These are phyloP conservation scores for Zosterops lateralis DNA, from an alignment of 2,113 vertebrate species.

Conservation along the genomic window DNA sequence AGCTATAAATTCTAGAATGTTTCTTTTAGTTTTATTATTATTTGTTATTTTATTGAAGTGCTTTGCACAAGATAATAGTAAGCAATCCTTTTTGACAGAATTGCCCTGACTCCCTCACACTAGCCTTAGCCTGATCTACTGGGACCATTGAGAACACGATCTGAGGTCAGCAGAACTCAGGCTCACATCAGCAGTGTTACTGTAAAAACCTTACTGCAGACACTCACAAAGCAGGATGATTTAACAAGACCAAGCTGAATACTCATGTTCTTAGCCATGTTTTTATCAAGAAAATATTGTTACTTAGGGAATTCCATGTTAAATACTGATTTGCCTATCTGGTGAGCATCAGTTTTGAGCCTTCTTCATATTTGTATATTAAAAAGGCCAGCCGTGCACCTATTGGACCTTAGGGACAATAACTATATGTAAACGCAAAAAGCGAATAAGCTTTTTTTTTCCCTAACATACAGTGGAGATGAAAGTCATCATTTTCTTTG, in stretches of 20 bases:
- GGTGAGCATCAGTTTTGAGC: background rate
- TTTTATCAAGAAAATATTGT: background rate
- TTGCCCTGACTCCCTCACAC: background rate
- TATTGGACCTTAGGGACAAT: background rate
- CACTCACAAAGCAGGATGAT: background rate
- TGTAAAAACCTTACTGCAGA: background rate
- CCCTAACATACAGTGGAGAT: background rate
- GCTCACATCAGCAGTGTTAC: background rate
- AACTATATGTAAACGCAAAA: background rate
- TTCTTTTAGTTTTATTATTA: background rate
- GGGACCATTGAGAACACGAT: background rate
- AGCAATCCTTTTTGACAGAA: background rate
- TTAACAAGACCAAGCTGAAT: background rate
- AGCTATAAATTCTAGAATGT: background rate
- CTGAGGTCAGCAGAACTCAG: background rate
- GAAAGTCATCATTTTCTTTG: background rate
- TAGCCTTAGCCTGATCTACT: background rate
- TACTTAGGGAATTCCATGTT: background rate
- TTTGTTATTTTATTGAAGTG: background rate
- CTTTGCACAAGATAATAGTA: background rate
- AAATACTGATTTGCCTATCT: background rate
- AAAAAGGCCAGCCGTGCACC: background rate
- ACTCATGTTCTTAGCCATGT: background rate
- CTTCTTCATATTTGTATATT: background rate
- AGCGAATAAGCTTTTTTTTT: background rate